Percentiles rank a stretch among this genome's conserved stretches.
These are phyloP conservation scores for Nymphicus hollandicus DNA, from an alignment of 2,113 vertebrate genomes.

Conservation along the genomic window DNA sequence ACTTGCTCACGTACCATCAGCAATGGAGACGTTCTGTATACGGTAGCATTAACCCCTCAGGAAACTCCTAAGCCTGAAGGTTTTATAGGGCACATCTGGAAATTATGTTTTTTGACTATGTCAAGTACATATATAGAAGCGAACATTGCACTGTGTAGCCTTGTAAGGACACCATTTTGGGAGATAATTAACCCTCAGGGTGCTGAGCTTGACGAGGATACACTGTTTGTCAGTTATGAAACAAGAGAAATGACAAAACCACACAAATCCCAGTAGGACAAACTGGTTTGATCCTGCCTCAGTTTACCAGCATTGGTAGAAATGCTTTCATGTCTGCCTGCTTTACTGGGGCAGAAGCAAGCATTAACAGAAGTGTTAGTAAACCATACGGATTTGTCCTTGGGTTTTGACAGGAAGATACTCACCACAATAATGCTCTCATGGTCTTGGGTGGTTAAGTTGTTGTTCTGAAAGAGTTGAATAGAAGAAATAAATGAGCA, in stretches of 20 bases:
- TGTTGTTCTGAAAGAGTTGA: conserved; percentile 84
- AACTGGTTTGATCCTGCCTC: background rate
- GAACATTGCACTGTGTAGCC: background rate
- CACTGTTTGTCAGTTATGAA: background rate
- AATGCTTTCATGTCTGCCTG: background rate
- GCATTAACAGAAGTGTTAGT: background rate
- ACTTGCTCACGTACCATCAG: background rate
- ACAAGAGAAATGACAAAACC: background rate
- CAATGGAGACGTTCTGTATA: background rate
- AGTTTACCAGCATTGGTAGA: background rate
- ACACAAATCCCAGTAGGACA: background rate
- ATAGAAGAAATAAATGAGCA: background rate
- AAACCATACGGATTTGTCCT: background rate
- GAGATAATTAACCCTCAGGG: background rate
- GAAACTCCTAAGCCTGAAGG: background rate
- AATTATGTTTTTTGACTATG: background rate
- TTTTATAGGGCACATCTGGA: conserved; percentile 24
- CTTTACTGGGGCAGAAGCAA: background rate
- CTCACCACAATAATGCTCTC: conserved; percentile 99
- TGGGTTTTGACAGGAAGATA: conserved; percentile 9
- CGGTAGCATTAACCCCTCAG: background rate
- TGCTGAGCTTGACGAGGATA: background rate
- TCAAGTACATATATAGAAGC: background rate
- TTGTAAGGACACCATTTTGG: background rate
- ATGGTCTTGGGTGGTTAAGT: conserved; percentile 93